Evolutionary conservation across 2,888 invertebrate species (phyloP), one percentile per base, ranked within the genome.

Genomic region (Aleiodes leptofemur): DNA sequence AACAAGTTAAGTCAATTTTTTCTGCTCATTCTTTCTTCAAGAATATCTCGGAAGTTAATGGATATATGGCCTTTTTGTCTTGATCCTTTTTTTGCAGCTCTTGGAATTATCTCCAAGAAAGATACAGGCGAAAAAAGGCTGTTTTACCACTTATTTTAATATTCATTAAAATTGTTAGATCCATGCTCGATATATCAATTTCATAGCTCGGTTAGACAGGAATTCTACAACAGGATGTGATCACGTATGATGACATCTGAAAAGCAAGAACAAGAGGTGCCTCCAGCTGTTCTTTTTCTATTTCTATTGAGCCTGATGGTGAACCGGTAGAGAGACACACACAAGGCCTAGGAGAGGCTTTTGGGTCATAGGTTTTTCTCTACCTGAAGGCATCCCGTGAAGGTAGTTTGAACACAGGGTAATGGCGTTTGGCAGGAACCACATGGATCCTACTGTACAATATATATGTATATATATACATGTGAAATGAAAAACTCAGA

Each of bases 201-300:
- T 64, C 43, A 43, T 43, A 43, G 9, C 9, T 48, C 11, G 23
- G 11, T 64, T 23, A 8, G 16, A 43, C 23, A 14, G 7, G 9
- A 59, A 69, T 55, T 61, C 9, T 16, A 48, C 29, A 61, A 74
- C 53, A 29, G 31, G 59, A 69, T 53, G 69, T 74, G 61, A 53
- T 74, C 57, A 50, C 29, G 14, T 69, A 57, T 69, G 59, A 59
- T 73, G 57, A 73, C 51, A 56, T 69, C 59, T 51, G 61, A 74
- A 61, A 59, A 57, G 34, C 61, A 51, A 23, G 23, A 43, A 43
- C 48, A 61, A 48, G 34, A 43, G 64, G 31, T 57, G 38, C 23
- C 53, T 57, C 64, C 74, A 74, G 74, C 74, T 74, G 74, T 74
- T 74, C 74, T 74, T 74, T 74, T 74, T 74, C 64, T 70, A 74